Evolutionary conservation across 2,113 vertebrate species (phyloP), one percentile per base, ranked within the genome.

Genomic region (Ceyx melanurus): DNA sequence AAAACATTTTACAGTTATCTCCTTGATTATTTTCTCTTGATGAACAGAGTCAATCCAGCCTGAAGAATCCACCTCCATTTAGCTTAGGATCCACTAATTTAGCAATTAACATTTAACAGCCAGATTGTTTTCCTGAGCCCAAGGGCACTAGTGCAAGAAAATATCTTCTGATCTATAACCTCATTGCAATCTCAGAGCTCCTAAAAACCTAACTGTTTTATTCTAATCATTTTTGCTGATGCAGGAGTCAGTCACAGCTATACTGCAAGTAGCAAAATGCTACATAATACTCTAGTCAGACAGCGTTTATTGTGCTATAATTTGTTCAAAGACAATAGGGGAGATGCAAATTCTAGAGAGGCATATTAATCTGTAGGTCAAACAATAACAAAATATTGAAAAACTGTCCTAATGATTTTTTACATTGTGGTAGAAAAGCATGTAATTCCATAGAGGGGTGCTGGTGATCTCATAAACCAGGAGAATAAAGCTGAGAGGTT

Each of bases 341-440:
- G 56, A 86, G 86, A 96, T 96, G 93, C 92, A 96, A 97, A 97
- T 97, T 97, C 97, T 96, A 93, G 74, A 93, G 94, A 96, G 97
- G 85, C 88, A 62, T 96, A 98, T 97, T 97, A 97, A 97, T 97
- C 97, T 92, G 93, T 96, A 94, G 95, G 94, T 98, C 95, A 97
- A 96, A 96, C 95, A 97, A 97, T 96, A 97, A 96, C 95, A 97
- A 97, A 97, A 96, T 95, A 96, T 97, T 97, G 92, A 94, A 93
- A 97, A 97, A 93, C 88, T 94, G 96, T 97, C 84, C 89, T 97
- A 97, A 96, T 97, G 96, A 97, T 93, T 97, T 97, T 96, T 97
- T 90, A 86, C 91, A 62, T 73, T 88, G 88, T 95, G 90, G 83
- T 15, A 2, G 75, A 94, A 97, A 95, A 94, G 75, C 70, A 90